Evolutionary conservation across 2,797 vertebrate species (phyloP).

Genomic region (Enteromius treurensis): DNA sequence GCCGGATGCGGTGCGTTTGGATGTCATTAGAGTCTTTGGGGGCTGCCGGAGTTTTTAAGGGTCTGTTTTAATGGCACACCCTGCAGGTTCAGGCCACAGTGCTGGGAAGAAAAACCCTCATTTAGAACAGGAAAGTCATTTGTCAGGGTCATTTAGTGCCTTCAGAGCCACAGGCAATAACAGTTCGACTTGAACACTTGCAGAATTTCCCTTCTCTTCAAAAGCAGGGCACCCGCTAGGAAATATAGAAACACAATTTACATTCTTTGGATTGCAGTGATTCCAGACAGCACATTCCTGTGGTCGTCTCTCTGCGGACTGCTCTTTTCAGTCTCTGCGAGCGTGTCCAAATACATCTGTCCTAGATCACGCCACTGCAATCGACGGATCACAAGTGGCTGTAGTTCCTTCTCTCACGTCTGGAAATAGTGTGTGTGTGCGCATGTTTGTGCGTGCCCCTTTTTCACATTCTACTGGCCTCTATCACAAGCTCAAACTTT

Average conservation of each 20-base stretch:
- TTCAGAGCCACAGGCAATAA: conserved; percentile 26
- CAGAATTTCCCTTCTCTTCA: conserved; percentile 59
- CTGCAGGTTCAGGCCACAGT: neutral
- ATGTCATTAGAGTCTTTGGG: conserved; percentile 56
- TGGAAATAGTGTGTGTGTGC: neutral
- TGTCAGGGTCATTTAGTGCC: conserved; percentile 35
- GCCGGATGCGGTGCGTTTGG: conserved; percentile 49
- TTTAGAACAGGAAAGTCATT: conserved; percentile 71
- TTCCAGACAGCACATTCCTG: conserved; percentile 78
- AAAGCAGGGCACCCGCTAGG: conserved; percentile 62
- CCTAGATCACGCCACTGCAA: conserved; percentile 13
- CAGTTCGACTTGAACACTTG: conserved; percentile 60
- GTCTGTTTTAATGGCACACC: conserved; percentile 52
- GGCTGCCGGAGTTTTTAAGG: conserved; percentile 60
- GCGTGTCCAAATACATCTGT: conserved; percentile 65
- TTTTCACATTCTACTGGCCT: neutral
- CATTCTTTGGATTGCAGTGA: conserved; percentile 73
- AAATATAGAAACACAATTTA: conserved; percentile 67
- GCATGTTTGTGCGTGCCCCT: neutral
- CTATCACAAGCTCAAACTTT: neutral
- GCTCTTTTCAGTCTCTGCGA: conserved; percentile 21
- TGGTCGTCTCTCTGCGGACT: conserved; percentile 52
- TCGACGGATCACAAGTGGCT: neutral
- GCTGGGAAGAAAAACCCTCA: conserved; percentile 67
- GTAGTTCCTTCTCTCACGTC: neutral